Evolutionary conservation across 2,888 invertebrate genomes (phyloP).

Genomic region (Leucophora obtusa): DNA sequence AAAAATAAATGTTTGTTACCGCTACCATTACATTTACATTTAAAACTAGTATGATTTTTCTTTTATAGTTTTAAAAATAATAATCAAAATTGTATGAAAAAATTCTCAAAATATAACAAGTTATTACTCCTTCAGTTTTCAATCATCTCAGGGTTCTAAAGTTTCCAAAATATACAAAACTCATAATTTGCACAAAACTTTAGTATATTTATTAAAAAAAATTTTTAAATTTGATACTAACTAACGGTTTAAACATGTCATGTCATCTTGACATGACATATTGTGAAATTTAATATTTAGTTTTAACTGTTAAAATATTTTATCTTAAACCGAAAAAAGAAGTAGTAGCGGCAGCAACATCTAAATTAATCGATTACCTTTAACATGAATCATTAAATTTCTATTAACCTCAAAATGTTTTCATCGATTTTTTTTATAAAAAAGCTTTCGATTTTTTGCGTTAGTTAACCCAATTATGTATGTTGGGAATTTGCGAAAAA

Average conservation of each 20-base stretch:
- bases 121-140: no score
- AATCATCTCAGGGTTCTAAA: conserved; percentile 49
- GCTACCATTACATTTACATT: no score
- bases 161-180: conserved; percentile 13
- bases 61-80: no score
- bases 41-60: no score
- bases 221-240: neutral
- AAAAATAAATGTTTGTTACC: no score
- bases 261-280: conserved; percentile 28
- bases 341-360: conserved; percentile 28
- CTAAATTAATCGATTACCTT: conserved; percentile 46
- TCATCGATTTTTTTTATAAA: neutral
- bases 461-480: conserved; percentile 6
- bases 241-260: conserved; percentile 7
- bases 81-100: no score
- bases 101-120: no score
- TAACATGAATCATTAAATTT: conserved; percentile 46
- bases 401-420: conserved; percentile 48
- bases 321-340: neutral
- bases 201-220: neutral
- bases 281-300: conserved; percentile 49
- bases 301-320: conserved; percentile 1
- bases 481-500: neutral
- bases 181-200: neutral
- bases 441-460: conserved; percentile 8